A percentile compares a stretch with the other conserved stretches of the same genome.
Conservation (phyloP, 2,113 vertebrate genomes). For the Australoheros scitulus region DNA sequence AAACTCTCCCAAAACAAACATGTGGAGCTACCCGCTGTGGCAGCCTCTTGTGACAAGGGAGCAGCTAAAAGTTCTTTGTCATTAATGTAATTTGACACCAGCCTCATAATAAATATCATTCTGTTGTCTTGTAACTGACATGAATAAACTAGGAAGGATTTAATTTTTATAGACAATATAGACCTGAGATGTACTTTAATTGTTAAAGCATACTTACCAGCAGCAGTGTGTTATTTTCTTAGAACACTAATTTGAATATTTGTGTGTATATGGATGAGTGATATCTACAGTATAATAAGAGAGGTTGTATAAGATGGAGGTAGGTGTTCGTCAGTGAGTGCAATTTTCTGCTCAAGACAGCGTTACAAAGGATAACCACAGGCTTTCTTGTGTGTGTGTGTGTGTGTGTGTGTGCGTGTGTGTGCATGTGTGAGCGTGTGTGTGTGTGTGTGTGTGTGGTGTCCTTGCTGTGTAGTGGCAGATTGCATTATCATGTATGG, state of each 20-base stretch:
- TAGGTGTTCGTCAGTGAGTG: constrained; percentile 15
- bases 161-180: neutral
- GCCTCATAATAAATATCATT: too few relatives aligned
- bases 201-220: neutral
- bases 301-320: constrained; percentile 1
- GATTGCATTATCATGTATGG: constrained; percentile 55
- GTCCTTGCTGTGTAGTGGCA: constrained; percentile 24
- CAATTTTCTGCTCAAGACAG: constrained; percentile 6
- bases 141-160: neutral
- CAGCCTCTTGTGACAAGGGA: too few relatives aligned
- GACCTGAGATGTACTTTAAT: neutral
- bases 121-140: neutral
- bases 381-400: neutral
- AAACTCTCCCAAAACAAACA: too few relatives aligned
- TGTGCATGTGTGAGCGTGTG: neutral
- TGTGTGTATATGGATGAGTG: neutral
- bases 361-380: constrained; percentile 14
- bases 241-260: neutral
- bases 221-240: neutral
- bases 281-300: neutral
- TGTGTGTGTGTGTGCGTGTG: neutral
- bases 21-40: too few relatives aligned
- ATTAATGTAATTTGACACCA: too few relatives aligned
- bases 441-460: neutral
- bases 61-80: too few relatives aligned